Conservation (phyloP, 64 coral and sea anemone species). For the Montipora cactus region DNA sequence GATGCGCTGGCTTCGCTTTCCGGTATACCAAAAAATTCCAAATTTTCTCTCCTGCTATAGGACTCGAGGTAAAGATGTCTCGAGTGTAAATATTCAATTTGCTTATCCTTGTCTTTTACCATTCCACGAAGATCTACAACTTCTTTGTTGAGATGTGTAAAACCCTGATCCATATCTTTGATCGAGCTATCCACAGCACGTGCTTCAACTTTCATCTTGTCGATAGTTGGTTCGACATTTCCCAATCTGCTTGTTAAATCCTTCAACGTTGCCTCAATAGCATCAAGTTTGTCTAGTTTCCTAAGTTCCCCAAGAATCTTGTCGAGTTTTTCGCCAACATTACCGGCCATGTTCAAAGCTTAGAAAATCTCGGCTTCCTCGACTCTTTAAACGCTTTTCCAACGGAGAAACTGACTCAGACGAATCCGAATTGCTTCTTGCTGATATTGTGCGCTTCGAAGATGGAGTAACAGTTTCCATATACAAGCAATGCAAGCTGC, state of each 20-base stretch:
- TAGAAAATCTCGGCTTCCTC: no score
- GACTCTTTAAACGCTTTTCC: not conserved
- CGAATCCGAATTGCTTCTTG: no score
- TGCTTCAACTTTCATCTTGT: not conserved
- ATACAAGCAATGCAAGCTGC: no score
- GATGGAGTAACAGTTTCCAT: no score
- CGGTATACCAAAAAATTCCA: slow-evolving; percentile 13
- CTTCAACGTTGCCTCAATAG: not conserved
- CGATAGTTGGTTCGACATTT: not conserved
- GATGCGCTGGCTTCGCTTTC: slow-evolving; percentile 3
- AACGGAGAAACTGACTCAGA: not conserved
- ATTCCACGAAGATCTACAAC: not conserved
- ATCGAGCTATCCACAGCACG: not conserved
- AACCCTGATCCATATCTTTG: not conserved
- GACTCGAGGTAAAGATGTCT: slow-evolving; percentile 1
- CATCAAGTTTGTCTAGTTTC: not conserved
- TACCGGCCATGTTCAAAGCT: no score
- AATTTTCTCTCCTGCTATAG: slow-evolving; percentile 9
- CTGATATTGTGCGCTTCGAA: no score
- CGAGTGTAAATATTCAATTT: slow-evolving; percentile 3
- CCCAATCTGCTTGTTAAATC: not conserved
- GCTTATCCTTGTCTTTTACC: not conserved
- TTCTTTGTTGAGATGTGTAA: slow-evolving; percentile 2
- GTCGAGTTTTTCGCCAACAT: no score
- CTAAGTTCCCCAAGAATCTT: no score